Conservation (phyloP, 2,888 invertebrate species). For the Synergus japonicus region DNA sequence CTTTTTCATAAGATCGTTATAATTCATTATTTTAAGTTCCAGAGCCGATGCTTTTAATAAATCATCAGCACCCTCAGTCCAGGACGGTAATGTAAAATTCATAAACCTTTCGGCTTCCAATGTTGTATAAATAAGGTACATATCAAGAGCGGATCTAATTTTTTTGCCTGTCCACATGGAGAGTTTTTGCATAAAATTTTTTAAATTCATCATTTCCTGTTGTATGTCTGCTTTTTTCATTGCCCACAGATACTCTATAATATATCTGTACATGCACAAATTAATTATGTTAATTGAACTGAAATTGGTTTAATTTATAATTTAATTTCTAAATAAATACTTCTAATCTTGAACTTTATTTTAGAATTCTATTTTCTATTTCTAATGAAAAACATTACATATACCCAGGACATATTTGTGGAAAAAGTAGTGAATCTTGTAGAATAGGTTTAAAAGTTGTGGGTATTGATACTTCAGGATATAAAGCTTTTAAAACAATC, state of each 20-base stretch:
- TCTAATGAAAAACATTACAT: background rate
- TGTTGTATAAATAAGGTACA: background rate
- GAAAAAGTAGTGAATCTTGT: background rate
- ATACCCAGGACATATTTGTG: background rate
- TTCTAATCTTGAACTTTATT: background rate
- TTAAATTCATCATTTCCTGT: background rate
- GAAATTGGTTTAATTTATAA: no score
- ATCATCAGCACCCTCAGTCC: conserved; percentile 80
- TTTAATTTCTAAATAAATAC: background rate
- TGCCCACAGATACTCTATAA: background rate
- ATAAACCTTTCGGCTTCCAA: conserved; percentile 76
- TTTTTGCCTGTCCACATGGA: conserved; percentile 8
- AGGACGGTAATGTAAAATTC: conserved; percentile 79
- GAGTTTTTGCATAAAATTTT: background rate
- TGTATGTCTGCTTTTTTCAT: background rate
- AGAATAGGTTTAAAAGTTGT: conserved; percentile 21
- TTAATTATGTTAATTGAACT: no score
- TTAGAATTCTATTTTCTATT: background rate
- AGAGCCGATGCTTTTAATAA: conserved; percentile 79
- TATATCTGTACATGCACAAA: background rate
- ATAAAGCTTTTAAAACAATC: conserved; percentile 84
- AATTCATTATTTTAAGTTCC: conserved; percentile 80
- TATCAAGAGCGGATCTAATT: background rate
- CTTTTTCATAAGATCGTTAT: conserved; percentile 78
- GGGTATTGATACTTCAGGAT: conserved; percentile 80